Conservation (phyloP, 2,797 vertebrate genomes). For the Buceros bicornis region DNA sequence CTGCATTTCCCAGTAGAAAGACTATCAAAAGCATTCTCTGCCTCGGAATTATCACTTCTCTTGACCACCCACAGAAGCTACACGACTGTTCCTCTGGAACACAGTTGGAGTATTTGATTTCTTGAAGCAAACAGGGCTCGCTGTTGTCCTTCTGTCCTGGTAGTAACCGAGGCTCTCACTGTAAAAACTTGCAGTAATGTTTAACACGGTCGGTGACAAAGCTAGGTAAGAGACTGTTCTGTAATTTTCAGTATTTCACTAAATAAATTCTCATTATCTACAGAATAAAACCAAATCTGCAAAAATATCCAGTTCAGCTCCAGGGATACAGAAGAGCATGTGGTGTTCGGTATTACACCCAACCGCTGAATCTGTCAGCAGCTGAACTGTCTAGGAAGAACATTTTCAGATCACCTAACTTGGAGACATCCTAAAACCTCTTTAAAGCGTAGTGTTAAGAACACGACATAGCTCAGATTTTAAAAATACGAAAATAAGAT, state of each 20-base stretch:
- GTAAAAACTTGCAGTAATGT: neutral
- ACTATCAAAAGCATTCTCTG: neutral
- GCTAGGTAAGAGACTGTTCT: neutral
- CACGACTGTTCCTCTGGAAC: neutral
- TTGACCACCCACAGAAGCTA: neutral
- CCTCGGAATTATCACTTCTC: neutral
- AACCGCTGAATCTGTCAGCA: neutral
- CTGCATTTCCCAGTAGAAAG: neutral
- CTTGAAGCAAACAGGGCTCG: neutral
- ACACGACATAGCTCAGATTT: neutral
- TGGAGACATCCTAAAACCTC: neutral
- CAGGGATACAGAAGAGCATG: neutral
- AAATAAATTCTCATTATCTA: neutral
- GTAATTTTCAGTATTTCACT: neutral
- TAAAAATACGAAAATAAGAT: neutral
- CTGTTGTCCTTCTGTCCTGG: neutral
- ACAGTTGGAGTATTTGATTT: neutral
- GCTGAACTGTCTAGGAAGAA: neutral
- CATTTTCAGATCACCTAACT: neutral
- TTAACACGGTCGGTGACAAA: neutral
- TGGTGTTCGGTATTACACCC: neutral
- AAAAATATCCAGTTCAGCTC: neutral
- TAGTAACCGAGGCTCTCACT: neutral
- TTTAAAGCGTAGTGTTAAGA: neutral
- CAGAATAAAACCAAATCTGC: neutral